Conservation (phyloP, 2,797 vertebrate genomes). For the Anabacerthia variegaticeps region DNA sequence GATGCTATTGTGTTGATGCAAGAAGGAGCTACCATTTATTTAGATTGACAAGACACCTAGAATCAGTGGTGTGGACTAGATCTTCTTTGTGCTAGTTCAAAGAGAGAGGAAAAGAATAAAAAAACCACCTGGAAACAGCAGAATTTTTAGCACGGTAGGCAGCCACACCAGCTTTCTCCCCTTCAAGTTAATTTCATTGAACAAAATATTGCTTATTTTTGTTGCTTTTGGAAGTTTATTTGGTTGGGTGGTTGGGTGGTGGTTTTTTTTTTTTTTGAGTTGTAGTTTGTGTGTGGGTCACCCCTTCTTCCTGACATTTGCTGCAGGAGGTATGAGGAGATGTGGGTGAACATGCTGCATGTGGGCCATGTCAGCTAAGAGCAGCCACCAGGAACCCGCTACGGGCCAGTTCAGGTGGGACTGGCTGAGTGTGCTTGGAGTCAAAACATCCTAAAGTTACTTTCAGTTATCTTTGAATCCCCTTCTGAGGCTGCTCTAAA, state of each 20-base stretch:
- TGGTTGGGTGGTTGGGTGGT: too few species aligned
- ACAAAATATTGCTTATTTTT: not conserved
- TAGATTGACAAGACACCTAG: not conserved
- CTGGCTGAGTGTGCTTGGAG: not conserved
- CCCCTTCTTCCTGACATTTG: not conserved
- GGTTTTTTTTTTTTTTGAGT: not conserved
- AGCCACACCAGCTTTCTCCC: rapidly evolving
- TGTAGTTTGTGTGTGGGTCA: not conserved
- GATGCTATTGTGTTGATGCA: not conserved
- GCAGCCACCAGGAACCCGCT: not conserved
- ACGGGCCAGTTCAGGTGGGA: not conserved
- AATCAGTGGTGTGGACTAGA: not conserved
- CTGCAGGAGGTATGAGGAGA: not conserved
- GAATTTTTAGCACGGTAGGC: not conserved
- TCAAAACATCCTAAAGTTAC: not conserved
- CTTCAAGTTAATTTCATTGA: not conserved
- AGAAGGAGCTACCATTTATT: not conserved
- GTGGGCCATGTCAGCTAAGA: not conserved
- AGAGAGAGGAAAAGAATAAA: not conserved
- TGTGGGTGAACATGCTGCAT: not conserved
- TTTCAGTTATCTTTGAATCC: not conserved
- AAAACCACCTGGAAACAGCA: not conserved
- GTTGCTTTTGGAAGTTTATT: not conserved
- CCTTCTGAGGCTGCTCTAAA: not conserved
- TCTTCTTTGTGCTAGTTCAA: not conserved